Evolutionary conservation across 1,140 invertebrate species (phyloP), one percentile per base, ranked within the genome.

Genomic region (Achatina immaculata): DNA sequence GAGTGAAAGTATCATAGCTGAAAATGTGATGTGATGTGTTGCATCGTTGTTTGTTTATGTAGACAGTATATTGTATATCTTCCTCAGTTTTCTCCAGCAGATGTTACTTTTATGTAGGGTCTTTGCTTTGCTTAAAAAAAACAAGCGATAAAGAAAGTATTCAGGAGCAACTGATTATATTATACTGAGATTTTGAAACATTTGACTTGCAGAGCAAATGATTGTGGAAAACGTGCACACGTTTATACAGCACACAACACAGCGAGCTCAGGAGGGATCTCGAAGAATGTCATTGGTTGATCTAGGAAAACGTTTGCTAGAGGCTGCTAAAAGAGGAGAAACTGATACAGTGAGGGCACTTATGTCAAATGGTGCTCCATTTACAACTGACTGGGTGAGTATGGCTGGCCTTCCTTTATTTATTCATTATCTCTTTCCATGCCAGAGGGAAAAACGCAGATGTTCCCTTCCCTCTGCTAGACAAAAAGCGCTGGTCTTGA

Each of bases 361-460:
- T 24, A 95, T 98, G 93, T 94, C 93, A 34, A 94, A 94, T 91
- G 96, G 96, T 68, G 96, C 96, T 43, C 96, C 96, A 1, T 97
- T 98, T 86, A 96, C 95, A 0, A 95, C 96, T 28, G 96, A 98
- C 90, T 97, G 96, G 96, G 96, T 96, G 92, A 90, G 87, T 86
- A 43, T 9, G 9, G 34, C 14, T 34, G 34, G 28, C n/a, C n/a
- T n/a, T n/a, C n/a, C n/a, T n/a, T n/a, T n/a, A n/a, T n/a, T n/a
- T n/a, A n/a, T n/a, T n/a, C n/a, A n/a, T n/a, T n/a, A n/a, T n/a
- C n/a, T n/a, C n/a, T n/a, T n/a, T n/a, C n/a, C n/a, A n/a, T n/a
- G n/a, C n/a, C n/a, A n/a, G n/a, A n/a, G n/a, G n/a, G n/a, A n/a
- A n/a, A n/a, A n/a, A n/a, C n/a, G n/a, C n/a, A n/a, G n/a, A n/a